Conservation (phyloP, 2,888 invertebrate species). For the Rotaria socialis region DNA sequence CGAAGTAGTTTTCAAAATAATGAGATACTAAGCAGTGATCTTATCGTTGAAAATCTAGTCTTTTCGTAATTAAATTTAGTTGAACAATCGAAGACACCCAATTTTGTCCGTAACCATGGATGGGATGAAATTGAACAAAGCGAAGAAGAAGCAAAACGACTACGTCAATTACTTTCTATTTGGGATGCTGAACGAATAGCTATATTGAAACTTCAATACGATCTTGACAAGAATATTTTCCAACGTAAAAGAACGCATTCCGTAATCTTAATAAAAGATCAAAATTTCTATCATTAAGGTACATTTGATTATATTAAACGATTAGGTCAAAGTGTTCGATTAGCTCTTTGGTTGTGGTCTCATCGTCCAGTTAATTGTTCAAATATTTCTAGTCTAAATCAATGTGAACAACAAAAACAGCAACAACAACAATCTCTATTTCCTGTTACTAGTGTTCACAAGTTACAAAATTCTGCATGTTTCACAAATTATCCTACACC, state of each 20-base stretch:
- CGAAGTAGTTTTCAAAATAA: not conserved
- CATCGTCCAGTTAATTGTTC: slow-evolving; percentile 8
- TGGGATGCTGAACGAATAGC: slow-evolving; percentile 21
- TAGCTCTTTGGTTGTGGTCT: not conserved
- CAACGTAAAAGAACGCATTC: not conserved
- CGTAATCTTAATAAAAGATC: not conserved
- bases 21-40: too few species aligned
- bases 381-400: not conserved
- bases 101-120: not conserved
- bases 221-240: slow-evolving; percentile 3
- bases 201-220: not conserved
- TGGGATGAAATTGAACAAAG: not conserved
- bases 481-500: not conserved
- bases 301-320: not conserved
- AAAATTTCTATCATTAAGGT: not conserved
- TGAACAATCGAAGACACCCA: not conserved
- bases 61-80: not conserved
- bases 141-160: not conserved
- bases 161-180: not conserved
- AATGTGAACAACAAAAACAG: not conserved
- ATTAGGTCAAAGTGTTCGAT: not conserved
- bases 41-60: not conserved
- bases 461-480: not conserved
- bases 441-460: too few species aligned
- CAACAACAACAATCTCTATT: not conserved